These are phyloP conservation scores for Astropecten irregularis DNA, from an alignment of 53 echinoderm and acorn worm species.

Conservation along the genomic window DNA sequence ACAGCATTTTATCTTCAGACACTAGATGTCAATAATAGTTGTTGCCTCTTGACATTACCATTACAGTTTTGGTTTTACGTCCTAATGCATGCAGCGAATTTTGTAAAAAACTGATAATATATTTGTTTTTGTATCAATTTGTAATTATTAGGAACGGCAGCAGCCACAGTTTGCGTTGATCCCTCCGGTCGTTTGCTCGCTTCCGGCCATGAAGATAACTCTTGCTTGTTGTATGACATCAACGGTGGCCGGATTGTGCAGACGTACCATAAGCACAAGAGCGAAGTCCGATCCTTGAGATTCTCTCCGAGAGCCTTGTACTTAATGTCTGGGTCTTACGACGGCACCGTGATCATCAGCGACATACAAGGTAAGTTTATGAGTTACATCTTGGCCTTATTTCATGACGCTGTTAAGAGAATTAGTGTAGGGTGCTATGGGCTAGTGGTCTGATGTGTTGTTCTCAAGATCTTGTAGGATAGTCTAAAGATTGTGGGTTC, in stretches of 20 bases:
- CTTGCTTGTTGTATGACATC: slow-evolving; percentile 94
- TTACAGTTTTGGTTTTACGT: too few relatives aligned
- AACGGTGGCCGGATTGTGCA: slow-evolving; percentile 90
- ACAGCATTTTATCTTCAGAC: too few relatives aligned
- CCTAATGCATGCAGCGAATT: not conserved
- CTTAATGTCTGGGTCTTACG: slow-evolving; percentile 94
- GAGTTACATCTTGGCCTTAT: too few relatives aligned
- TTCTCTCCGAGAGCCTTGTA: slow-evolving; percentile 90
- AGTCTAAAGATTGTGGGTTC: too few relatives aligned
- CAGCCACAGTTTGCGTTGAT: slow-evolving; percentile 91
- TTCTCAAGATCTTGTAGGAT: too few relatives aligned
- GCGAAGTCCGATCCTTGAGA: slow-evolving; percentile 82
- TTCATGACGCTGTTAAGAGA: too few relatives aligned
- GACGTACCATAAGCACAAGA: slow-evolving; percentile 79
- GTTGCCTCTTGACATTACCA: too few relatives aligned
- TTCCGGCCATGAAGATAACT: slow-evolving; percentile 86
- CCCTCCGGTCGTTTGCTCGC: slow-evolving; percentile 89
- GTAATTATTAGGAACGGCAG: slow-evolving; percentile 73
- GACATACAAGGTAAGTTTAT: slow-evolving; percentile 92
- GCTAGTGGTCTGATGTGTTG: too few relatives aligned
- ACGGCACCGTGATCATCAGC: slow-evolving; percentile 76
- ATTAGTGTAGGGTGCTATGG: not conserved
- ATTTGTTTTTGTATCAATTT: too few relatives aligned
- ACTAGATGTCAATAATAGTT: too few relatives aligned
- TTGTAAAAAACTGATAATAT: not conserved